Percentiles rank a stretch among this genome's conserved stretches.
phyloP scores from a whole-genome alignment of 2,888 invertebrate species.

The Coronaproctus castanopsis region DNA sequence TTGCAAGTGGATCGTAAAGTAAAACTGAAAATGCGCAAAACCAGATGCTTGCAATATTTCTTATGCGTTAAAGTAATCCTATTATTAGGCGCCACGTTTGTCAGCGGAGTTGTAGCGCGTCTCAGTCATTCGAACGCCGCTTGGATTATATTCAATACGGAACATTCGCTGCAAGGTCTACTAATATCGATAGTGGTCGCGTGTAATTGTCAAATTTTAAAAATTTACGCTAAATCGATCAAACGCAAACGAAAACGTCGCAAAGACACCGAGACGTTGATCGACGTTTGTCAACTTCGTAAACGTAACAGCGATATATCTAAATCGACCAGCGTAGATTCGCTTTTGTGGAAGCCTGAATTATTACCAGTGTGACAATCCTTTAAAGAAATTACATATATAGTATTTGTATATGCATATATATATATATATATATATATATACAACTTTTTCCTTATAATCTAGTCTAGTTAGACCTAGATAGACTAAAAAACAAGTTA shows the following conservation, averaged over 20 bases:
- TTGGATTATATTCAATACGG: slow-evolving; percentile 19
- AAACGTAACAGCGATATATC: slow-evolving; percentile 13
- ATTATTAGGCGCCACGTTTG: slow-evolving; percentile 16
- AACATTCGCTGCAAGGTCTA: slow-evolving; percentile 19
- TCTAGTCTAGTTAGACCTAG: too few relatives aligned
- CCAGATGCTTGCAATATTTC: slow-evolving; percentile 32
- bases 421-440: too few relatives aligned
- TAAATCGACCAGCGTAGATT: slow-evolving; percentile 14
- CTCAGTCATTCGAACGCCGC: slow-evolving; percentile 16
- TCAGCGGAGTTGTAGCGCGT: slow-evolving; percentile 16
- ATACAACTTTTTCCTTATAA: too few relatives aligned
- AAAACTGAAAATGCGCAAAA: slow-evolving; percentile 37
- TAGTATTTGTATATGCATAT: too few relatives aligned
- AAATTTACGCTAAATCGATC: slow-evolving; percentile 16
- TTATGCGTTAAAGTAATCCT: slow-evolving; percentile 18
- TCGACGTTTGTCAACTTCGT: slow-evolving; percentile 9
- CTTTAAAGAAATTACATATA: too few relatives aligned
- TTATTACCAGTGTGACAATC: slow-evolving; percentile 13
- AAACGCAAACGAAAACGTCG: slow-evolving; percentile 7
- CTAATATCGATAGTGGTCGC: slow-evolving; percentile 19
- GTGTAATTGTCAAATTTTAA: slow-evolving; percentile 19
- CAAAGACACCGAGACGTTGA: slow-evolving; percentile 8
- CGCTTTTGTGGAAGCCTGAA: slow-evolving; percentile 14
- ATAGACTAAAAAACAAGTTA: too few relatives aligned
- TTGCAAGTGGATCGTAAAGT: slow-evolving; percentile 37